Base-by-base conservation (phyloP, 2,113 vertebrate genomes). In the Salminus brasiliensis region DNA sequence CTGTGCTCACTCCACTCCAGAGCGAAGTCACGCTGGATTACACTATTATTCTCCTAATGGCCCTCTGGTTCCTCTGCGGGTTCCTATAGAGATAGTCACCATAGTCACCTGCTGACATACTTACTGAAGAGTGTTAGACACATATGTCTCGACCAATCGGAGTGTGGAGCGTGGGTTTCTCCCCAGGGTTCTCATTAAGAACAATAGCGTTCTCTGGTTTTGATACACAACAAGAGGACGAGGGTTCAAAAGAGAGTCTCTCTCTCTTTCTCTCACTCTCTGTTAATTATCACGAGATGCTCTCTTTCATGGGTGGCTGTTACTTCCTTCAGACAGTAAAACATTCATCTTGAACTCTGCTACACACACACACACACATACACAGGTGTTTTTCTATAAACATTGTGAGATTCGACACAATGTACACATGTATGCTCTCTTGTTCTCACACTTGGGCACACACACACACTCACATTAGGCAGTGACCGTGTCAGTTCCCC, bases 181-280 rank as follows among this genome's bases (percentile, higher is more conserved):
- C 78, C 60, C 78, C 10, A 3, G 70, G 49, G 78, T 57, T 29
- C 47, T 80, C 70, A 80, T 67, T 80, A 76, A 66, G 18, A 62
- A 30, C 59, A 39, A 39, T 27, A 18, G 57, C 30, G 59, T 21
- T 66, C 49, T 72, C 39, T 73, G 72, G 53, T 39, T 53, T 73
- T 73, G 53, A 60, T 36, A 29, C 29, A 30, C 41, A 27, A 27
- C 18, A 43, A 67, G 13, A n/a, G 25, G 47, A 57, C n/a, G 62
- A 49, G 2, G 29, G 18, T 53, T 25, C 4, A 34, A 57, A 77
- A 69, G 30, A 52, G 53, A 70, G 52, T 59, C 21, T 47, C 29
- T 55, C 47, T 66, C 21, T 74, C 57, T 41, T 7, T 47, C 29
- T 59, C 18, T 60, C 55, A 53, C 72, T 62, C 41, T 27, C n/a